These are phyloP conservation scores for Epizoanthus rinbou DNA, from an alignment of 92 coral and sea anemone genomes.

Conservation along the genomic window DNA sequence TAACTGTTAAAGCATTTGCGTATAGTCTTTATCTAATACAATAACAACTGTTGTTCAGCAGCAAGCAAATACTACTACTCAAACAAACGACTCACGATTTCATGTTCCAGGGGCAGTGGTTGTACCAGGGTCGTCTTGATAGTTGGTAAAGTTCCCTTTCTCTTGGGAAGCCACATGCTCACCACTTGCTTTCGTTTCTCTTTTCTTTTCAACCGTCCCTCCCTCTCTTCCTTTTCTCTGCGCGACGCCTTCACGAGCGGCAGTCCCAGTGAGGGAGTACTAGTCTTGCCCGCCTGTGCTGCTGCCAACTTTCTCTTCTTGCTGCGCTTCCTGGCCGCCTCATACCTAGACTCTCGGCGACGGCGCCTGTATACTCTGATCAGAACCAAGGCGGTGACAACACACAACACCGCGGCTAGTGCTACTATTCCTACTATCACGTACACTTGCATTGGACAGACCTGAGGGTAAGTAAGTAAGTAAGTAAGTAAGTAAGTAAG, in stretches of 20 bases:
- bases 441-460: conserved; percentile 61
- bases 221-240: conserved; percentile 61
- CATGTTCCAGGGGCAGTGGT: conserved; percentile 66
- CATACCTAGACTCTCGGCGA: conserved; percentile 33
- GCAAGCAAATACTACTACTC: too few relatives aligned
- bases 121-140: conserved; percentile 79
- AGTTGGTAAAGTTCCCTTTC: conserved; percentile 72
- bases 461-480: background rate
- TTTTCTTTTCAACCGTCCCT: conserved; percentile 53
- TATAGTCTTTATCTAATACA: too few relatives aligned
- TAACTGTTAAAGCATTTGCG: too few relatives aligned
- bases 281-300: conserved; percentile 28
- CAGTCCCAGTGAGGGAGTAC: conserved; percentile 51
- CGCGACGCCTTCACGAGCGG: conserved; percentile 52
- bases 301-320: conserved; percentile 17
- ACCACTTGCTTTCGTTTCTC: conserved; percentile 73
- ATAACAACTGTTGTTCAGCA: too few relatives aligned
- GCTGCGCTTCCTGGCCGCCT: conserved; percentile 7
- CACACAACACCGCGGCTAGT: conserved; percentile 53
- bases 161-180: conserved; percentile 86
- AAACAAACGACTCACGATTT: conserved; percentile 40
- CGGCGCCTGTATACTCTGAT: conserved; percentile 60
- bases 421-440: conserved; percentile 56
- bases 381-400: conserved; percentile 54
- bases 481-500: too few relatives aligned